These are phyloP conservation scores for Nomada lathburiana DNA, from an alignment of 2,888 invertebrate species.

Conservation along the genomic window DNA sequence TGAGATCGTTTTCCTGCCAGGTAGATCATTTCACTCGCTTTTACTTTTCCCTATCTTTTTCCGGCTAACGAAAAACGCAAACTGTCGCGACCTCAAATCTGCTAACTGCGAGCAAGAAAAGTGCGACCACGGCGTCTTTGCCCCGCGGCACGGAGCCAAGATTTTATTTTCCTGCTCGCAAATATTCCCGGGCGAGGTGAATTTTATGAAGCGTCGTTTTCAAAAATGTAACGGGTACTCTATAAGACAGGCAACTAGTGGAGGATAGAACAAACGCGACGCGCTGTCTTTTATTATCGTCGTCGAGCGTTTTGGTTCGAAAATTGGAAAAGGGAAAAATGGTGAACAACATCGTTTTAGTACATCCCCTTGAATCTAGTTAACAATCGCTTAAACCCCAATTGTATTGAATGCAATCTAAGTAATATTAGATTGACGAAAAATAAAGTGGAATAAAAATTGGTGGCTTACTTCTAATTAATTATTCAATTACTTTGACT, in stretches of 20 bases:
- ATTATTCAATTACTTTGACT: no score
- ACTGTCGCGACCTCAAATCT: slow-evolving; percentile 2
- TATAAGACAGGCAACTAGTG: no score
- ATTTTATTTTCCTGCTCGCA: slow-evolving; percentile 17
- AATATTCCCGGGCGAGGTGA: slow-evolving; percentile 1
- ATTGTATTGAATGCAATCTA: no score
- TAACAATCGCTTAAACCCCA: no score
- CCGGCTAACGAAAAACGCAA: not conserved
- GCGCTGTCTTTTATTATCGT: not conserved
- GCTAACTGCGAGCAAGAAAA: slow-evolving; percentile 11
- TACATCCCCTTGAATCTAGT: no score
- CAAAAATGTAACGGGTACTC: not conserved
- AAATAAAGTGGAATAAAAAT: no score
- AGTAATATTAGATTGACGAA: no score
- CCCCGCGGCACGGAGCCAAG: slow-evolving; percentile 23
- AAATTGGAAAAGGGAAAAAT: not conserved
- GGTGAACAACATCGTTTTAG: not conserved
- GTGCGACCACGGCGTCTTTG: not conserved
- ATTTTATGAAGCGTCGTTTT: slow-evolving; percentile 5
- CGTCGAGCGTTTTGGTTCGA: not conserved
- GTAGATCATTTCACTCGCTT: not conserved
- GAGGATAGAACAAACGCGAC: no score
- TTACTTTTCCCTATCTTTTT: not conserved
- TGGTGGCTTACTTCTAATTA: no score
- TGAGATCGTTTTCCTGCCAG: not conserved